Conservation (phyloP, 2,888 invertebrate genomes). For the Sialis fuliginosa region DNA sequence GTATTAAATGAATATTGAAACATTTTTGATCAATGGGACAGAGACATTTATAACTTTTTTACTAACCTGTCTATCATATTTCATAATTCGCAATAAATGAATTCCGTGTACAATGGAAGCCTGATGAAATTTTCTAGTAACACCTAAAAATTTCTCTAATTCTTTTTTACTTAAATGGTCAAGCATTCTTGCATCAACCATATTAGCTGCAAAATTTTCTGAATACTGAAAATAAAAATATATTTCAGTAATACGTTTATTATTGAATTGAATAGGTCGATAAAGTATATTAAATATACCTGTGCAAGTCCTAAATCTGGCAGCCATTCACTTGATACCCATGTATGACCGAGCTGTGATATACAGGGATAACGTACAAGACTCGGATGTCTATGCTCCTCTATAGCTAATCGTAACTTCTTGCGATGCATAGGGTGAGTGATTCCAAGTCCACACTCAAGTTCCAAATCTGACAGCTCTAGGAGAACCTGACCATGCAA, state of each 20-base stretch:
- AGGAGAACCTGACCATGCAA: constrained; percentile 67
- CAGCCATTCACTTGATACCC: constrained; percentile 88
- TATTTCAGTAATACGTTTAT: background rate
- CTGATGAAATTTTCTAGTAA: constrained; percentile 87
- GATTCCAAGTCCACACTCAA: constrained; percentile 82
- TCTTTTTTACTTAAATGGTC: constrained; percentile 88
- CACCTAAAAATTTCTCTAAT: constrained; percentile 80
- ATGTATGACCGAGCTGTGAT: constrained; percentile 74
- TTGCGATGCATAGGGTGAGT: constrained; percentile 85
- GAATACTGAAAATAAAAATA: constrained; percentile 45
- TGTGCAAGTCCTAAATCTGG: constrained; percentile 78
- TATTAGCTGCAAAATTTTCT: constrained; percentile 70
- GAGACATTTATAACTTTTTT: background rate
- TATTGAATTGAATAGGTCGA: background rate
- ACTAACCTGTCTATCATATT: constrained; percentile 73
- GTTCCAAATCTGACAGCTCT: constrained; percentile 77
- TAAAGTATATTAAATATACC: constrained; percentile 21
- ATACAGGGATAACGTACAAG: constrained; percentile 76
- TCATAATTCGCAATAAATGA: constrained; percentile 77
- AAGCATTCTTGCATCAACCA: constrained; percentile 86
- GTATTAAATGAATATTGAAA: constrained; percentile 5
- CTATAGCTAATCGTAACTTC: constrained; percentile 82
- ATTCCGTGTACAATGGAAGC: constrained; percentile 88
- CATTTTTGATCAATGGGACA: no score
- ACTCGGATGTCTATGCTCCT: constrained; percentile 77